Evolutionary conservation across 2,888 invertebrate species (phyloP).

Genomic region (Leucophenga montana): DNA sequence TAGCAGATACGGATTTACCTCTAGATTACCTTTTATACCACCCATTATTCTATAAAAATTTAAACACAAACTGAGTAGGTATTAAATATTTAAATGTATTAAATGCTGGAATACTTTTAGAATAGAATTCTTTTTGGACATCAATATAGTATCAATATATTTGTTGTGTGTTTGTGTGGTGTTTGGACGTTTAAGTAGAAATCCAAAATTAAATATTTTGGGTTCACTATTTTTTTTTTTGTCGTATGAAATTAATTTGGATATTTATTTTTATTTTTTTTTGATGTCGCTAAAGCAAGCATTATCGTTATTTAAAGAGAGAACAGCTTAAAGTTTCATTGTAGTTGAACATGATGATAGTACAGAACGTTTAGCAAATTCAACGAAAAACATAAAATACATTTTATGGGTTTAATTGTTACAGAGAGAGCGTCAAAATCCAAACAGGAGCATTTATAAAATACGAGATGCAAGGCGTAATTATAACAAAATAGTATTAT

Average conservation of each 20-base stretch:
- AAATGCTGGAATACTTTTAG: slow-evolving; percentile 19
- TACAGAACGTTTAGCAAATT: background rate
- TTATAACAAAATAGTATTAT: too few species aligned
- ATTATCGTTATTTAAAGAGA: background rate
- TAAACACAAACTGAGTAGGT: background rate
- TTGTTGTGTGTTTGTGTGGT: background rate
- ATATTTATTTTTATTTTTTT: too few species aligned
- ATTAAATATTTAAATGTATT: slow-evolving; percentile 22
- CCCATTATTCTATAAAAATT: background rate
- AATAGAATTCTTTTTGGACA: slow-evolving; percentile 16
- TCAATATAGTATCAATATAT: background rate
- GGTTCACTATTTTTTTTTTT: background rate
- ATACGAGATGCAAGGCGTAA: too few species aligned
- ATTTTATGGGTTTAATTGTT: too few species aligned
- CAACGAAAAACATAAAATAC: background rate
- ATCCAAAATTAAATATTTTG: slow-evolving; percentile 3
- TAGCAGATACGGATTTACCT: too few species aligned
- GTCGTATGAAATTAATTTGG: background rate
- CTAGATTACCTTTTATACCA: too few species aligned
- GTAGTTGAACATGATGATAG: too few species aligned
- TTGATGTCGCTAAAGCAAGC: background rate
- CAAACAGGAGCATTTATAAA: background rate
- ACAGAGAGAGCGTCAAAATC: slow-evolving; percentile 2
- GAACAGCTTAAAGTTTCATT: background rate
- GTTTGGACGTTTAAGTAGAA: slow-evolving; percentile 17